Percentiles rank a stretch among this genome's conserved stretches.
These are phyloP conservation scores for Eubasilissa regina DNA, from an alignment of 1,140 invertebrate species.

Conservation along the genomic window DNA sequence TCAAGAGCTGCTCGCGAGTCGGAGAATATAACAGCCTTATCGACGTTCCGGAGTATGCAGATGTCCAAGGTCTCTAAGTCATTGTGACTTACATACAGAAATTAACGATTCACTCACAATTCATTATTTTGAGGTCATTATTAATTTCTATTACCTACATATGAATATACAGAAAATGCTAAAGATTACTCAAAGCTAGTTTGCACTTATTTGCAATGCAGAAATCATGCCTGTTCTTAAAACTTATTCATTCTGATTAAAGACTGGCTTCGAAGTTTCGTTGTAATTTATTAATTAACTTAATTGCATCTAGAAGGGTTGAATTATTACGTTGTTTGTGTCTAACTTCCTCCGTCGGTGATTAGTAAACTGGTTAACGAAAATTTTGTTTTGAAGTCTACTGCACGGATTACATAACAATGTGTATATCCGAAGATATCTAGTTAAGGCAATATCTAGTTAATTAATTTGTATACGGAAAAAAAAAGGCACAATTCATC, in stretches of 20 bases:
- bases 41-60: no score
- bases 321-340: slow-evolving; percentile 46
- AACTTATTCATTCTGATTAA: slow-evolving; percentile 25
- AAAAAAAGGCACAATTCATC: neutral
- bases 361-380: slow-evolving; percentile 23
- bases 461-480: neutral
- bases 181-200: no score
- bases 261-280: neutral
- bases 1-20: no score
- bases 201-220: neutral
- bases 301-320: slow-evolving; percentile 70
- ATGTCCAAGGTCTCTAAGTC: no score
- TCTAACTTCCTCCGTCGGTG: slow-evolving; percentile 13
- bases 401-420: neutral
- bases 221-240: neutral
- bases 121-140: no score
- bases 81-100: no score
- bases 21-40: no score
- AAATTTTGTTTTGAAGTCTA: slow-evolving; percentile 17
- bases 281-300: slow-evolving; percentile 71
- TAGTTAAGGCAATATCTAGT: neutral
- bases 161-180: neutral
- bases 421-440: neutral
- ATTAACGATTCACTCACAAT: no score
- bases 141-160: no score